These are phyloP conservation scores for Botia kubotai DNA, from an alignment of 2,797 vertebrate genomes.

Conservation along the genomic window DNA sequence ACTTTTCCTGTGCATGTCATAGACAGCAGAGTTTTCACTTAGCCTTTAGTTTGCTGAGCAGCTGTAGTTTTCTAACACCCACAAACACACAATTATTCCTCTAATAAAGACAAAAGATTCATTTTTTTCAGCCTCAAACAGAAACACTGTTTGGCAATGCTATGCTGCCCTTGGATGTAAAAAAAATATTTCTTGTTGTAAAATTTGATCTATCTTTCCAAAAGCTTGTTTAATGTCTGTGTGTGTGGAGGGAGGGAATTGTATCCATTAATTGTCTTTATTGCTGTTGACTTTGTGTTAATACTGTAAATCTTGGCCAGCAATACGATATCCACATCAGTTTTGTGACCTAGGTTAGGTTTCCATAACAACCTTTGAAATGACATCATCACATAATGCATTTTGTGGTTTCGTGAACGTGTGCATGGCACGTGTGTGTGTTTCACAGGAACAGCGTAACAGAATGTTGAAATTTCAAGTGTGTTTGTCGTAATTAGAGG, in stretches of 20 bases:
- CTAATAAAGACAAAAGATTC: not conserved
- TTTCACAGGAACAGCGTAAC: not conserved
- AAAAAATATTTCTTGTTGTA: not conserved
- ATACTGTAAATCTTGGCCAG: conserved; percentile 3
- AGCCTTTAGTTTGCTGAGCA: not conserved
- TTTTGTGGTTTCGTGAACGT: not conserved
- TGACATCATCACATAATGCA: conserved; percentile 38
- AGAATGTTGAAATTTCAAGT: not conserved
- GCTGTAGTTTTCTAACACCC: not conserved
- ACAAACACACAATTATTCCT: not conserved
- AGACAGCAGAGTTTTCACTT: not conserved
- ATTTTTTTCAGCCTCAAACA: not conserved
- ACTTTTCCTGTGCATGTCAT: conserved; percentile 1
- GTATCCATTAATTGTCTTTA: not conserved
- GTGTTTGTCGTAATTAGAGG: not conserved
- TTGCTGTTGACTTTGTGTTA: conserved; percentile 12
- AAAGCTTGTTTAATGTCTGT: not conserved
- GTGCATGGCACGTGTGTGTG: not conserved
- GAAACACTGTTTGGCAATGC: not conserved
- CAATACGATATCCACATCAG: conserved; percentile 28
- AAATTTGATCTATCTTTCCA: not conserved
- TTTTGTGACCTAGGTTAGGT: conserved; percentile 47
- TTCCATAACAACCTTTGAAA: conserved; percentile 49
- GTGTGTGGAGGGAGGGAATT: not conserved
- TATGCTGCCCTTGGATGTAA: not conserved